Base-by-base conservation (phyloP, 2,797 vertebrate species). In the Sebastes paucispinis region DNA sequence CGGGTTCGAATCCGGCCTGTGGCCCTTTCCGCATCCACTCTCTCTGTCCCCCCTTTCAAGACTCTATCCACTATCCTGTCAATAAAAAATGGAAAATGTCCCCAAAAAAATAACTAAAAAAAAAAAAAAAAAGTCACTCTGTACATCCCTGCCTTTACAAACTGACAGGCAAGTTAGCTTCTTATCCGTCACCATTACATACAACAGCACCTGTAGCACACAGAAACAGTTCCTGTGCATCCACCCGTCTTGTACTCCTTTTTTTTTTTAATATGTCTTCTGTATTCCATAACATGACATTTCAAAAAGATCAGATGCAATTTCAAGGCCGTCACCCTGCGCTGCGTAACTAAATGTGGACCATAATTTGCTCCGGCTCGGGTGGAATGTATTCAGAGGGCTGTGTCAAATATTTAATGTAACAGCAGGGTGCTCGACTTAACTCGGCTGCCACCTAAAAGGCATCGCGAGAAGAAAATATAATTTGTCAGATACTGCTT, bases 401-500 rank as follows among this genome's bases (percentile, higher is more conserved):
- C 50, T 31, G 72, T 82, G 80, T 82, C 69, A 78, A 50, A 83
- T 81, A 77, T 84, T 79, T 72, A 68, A 84, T 39, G 78, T 47
- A 39, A 0, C 78, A 70, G 75, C 81, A 5, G 78, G 85, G 32
- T 20, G 73, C 72, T 75, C 3, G 14, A 57, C 59, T 75, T 82
- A 67, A 79, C 75, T 71, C 34, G 76, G 59, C 75, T 50, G 66
- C 47, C 43, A 73, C 54, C 85, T 73, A 29, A 88, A 80, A 83
- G 55, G 59, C 69, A 20, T 64, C 5, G 27, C 59, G 7, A 72
- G 60, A 63, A 62, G 43, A 74, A 50, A 69, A 68, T 57, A 82
- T 89, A 11, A 80, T 89, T 87, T 79, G 69, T 86, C 72, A 58
- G 80, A 87, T 81, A 73, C 20, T 79, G 78, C 60, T 71, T 71